Conservation (phyloP, 2,113 vertebrate species). For the Leptosomus discolor region DNA sequence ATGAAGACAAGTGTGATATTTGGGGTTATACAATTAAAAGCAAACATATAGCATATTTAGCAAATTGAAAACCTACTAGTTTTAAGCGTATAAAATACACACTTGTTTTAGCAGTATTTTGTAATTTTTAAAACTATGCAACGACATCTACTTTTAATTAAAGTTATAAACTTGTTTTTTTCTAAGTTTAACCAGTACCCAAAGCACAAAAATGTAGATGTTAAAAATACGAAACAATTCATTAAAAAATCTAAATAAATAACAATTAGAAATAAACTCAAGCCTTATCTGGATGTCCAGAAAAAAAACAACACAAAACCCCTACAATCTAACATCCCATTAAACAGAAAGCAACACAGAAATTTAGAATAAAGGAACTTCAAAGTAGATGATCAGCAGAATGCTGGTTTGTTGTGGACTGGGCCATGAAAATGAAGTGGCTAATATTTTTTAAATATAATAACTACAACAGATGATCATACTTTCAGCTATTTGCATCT, state of each 20-base stretch:
- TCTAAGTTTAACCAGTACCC: background rate
- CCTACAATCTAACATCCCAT: background rate
- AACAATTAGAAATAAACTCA: background rate
- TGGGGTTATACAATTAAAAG: slow-evolving; percentile 24
- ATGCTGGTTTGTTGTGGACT: background rate
- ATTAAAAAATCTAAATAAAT: background rate
- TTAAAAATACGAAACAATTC: background rate
- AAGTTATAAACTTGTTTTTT: background rate
- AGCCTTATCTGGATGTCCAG: background rate
- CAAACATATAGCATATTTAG: slow-evolving; percentile 8
- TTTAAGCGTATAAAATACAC: background rate
- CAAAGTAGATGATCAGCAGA: background rate
- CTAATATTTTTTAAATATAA: background rate
- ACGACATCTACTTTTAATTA: background rate
- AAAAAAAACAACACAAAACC: background rate
- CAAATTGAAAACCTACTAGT: background rate
- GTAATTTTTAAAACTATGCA: background rate
- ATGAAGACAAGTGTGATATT: slow-evolving; percentile 29
- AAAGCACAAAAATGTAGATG: background rate
- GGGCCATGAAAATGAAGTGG: background rate
- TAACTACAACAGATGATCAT: background rate
- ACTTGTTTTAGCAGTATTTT: background rate
- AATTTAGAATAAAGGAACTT: background rate
- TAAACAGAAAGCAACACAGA: background rate
- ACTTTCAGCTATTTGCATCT: background rate